Evolutionary conservation across 2,113 vertebrate genomes (phyloP), one percentile per base, ranked within the genome.

Genomic region (Aegithalos caudatus): DNA sequence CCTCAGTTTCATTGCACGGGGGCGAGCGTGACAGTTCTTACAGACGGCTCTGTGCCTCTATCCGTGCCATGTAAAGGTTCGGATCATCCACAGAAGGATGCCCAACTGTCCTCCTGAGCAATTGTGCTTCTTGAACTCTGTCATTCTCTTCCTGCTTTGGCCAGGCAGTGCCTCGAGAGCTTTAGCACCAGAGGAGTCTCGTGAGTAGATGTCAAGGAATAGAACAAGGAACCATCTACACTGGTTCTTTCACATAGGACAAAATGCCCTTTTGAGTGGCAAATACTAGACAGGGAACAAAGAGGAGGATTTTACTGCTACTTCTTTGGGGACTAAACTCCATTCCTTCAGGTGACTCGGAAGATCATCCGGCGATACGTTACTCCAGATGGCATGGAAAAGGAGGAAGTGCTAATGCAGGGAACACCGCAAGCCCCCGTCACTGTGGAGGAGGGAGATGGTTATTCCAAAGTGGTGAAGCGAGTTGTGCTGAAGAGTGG

Each of bases 401-500:
- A 97, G 65, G 98, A 99, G 96, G 99, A 99, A 54, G 97, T 99
- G 86, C 96, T 97, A 1, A 60, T 98, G 66, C 99, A 99, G 35
- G 99, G 99, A 50, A 70, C 81, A 4, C 98, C 97, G 3, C 99
- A 99, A 91, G 97, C 98, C 14, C 97, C 98, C 2, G 45, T 99
- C 78, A 77, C 33, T n/a, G 92, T 99, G 4, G 97, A 99, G 65
- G 98, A 99, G 35, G 99, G 98, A 66, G 99, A 99, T 27, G 42
- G 93, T 24, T 99, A 98, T 77, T 99, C 99, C 92, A 99, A 98
- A 96, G 99, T 99, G 67, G 78, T 99, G 57, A 99, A 99, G 94
- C 98, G 99, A 9, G 98, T 99, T 0, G 98, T 99, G 67, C 96
- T 99, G n/a, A 98, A 96, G 93, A 99, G 99, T 25, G 98, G 94